Evolutionary conservation across 2,888 invertebrate genomes (phyloP), one percentile per base, ranked within the genome.

Genomic region (Drosophila longiperda): DNA sequence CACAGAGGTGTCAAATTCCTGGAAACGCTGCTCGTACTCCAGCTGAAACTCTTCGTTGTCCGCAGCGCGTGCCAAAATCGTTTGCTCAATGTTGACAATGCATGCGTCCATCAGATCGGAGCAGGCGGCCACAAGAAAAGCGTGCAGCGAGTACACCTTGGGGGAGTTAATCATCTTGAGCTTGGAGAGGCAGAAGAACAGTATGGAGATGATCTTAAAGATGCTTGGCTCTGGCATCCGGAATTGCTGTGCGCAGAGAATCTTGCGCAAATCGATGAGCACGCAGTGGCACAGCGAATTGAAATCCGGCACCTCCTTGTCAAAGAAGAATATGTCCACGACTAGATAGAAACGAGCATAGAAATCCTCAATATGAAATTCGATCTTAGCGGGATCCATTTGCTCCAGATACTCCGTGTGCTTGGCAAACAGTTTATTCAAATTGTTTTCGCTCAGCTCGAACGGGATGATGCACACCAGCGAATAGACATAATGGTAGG

Each of bases 401-500:
- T 94, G 92, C 75, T 95, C 95, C 83, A 95, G 93, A 90, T 94
- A 95, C 83, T 95, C 95, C 1, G 94, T 94, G 91, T 96, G 96
- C 89, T 96, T 95, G 78, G 95, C 95, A 92, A 96, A 95, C 74
- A 96, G 94, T 89, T 97, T 95, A 63, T 95, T 95, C 54, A 99
- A 94, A 93, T 99, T 99, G 52, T 97, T 97, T 89, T 97, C 96
- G 23, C 98, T 98, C 49, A 98, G 97, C 88, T 98, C 98, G 94
- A 99, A 99, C 42, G 97, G 95, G 85, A 96, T 94, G 73, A 95
- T 94, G 92, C 97, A 97, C 74, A 95, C 95, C 73, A 96, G 94
- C 92, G 98, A 98, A 93, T 98, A 95, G 83, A 98, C 95, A 91
- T 98, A 99, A 93, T 97, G 96, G 92, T 97, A 98, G 23, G 96